Conservation (phyloP, 2,888 invertebrate species). For the Dasysyrphus albostriatus region DNA sequence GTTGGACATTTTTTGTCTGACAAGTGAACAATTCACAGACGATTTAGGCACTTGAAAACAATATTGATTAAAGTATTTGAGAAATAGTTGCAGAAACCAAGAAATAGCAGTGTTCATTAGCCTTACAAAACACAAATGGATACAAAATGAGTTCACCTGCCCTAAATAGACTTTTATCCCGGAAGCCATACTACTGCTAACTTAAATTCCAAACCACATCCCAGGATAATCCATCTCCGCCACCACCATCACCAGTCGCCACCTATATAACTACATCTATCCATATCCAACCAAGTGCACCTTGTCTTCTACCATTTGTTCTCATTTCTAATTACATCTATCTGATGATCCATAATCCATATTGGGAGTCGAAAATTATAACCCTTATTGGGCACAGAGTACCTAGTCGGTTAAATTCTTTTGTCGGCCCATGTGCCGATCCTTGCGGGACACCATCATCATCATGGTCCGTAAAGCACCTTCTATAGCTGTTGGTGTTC, state of each 20-base stretch:
- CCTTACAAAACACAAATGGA: neutral
- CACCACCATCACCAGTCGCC: slow-evolving; percentile 4
- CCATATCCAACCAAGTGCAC: slow-evolving; percentile 23
- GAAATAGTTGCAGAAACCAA: neutral
- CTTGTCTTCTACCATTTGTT: slow-evolving; percentile 56
- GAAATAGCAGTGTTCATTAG: slow-evolving; percentile 7
- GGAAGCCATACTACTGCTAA: slow-evolving; percentile 57
- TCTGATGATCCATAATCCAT: slow-evolving; percentile 68
- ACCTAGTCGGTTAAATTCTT: slow-evolving; percentile 34
- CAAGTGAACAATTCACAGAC: too few relatives aligned
- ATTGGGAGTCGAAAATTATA: slow-evolving; percentile 71
- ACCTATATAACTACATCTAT: neutral
- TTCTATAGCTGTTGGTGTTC: neutral
- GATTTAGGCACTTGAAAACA: too few relatives aligned
- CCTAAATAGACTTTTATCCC: slow-evolving; percentile 52
- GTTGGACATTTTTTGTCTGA: too few relatives aligned
- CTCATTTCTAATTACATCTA: slow-evolving; percentile 70
- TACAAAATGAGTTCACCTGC: slow-evolving; percentile 26
- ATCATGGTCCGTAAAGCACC: slow-evolving; percentile 33
- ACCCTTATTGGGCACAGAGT: slow-evolving; percentile 54
- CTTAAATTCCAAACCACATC: slow-evolving; percentile 42
- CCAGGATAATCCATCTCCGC: slow-evolving; percentile 50
- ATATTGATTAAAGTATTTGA: too few relatives aligned
- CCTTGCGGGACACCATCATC: slow-evolving; percentile 65
- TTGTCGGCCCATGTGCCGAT: slow-evolving; percentile 62